Evolutionary conservation across 2,888 invertebrate genomes (phyloP), one percentile per base, ranked within the genome.

Genomic region (Amiota mariae): DNA sequence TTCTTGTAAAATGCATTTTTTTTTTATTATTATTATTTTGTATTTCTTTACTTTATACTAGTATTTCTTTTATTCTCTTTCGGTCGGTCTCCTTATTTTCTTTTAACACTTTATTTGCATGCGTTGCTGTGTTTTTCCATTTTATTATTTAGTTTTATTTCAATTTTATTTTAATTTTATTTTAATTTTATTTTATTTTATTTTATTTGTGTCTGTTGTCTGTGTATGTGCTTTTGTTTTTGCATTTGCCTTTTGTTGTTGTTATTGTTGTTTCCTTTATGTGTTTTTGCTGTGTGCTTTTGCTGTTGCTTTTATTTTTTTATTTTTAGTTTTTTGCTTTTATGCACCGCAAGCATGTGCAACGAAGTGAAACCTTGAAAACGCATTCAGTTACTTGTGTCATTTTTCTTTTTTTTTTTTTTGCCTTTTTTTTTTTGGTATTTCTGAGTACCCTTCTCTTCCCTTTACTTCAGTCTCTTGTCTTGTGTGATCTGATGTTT

Each of bases 251-350:
- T 36, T 56, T 70, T 61, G 49, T 48, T 68, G 9, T 70, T 66
- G 70, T 70, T 70, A 46, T 73, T 54, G 73, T 78, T 71, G 75
- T 72, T 78, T 11, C 67, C 18, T 54, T 72, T 77, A 49, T 76
- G 72, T 72, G 72, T 73, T 3, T 66, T 59, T 70, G 70, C 51
- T 57, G 63, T 24, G 49, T 70, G 68, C 63, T 48, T 68, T 12
- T 70, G 72, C 72, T 72, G 72, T 51, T 73, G 54, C 75, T 77
- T 70, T n/a, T n/a, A n/a, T n/a, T 75, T 72, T 78, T 11, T 51
- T 49, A 13, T 66, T 76, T 51, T 66, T 75, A 70, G 64, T 73
- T 59, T 47, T 71, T 73, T 48, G 2, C 13, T 8, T 54, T 15
- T 54, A 13, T 54, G n/a, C 13, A 54, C 54, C 13, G 15, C 54